phyloP scores from a whole-genome alignment of 2,797 vertebrate genomes.

The Mus caroli region DNA sequence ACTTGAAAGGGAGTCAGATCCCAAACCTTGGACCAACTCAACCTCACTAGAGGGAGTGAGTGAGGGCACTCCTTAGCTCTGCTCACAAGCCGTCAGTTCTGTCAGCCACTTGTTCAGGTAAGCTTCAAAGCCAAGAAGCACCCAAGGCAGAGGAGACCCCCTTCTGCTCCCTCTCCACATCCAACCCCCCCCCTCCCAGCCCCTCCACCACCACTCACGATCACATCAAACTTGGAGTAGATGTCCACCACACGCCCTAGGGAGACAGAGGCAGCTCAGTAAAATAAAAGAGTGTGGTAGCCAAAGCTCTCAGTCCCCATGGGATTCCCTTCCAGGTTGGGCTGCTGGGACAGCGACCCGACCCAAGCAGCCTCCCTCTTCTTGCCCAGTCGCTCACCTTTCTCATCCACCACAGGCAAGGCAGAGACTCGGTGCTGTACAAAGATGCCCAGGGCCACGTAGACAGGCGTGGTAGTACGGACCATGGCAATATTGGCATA shows the following conservation, averaged over 20 bases:
- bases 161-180: not conserved
- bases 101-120: slow-evolving; percentile 45
- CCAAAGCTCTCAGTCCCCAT: not conserved
- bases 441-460: slow-evolving; percentile 97
- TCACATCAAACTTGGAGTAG: slow-evolving; percentile 99
- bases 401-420: slow-evolving; percentile 96
- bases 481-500: slow-evolving; percentile 97
- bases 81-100: not conserved
- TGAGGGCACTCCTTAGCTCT: not conserved
- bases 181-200: slow-evolving; percentile 7
- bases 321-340: slow-evolving; percentile 13
- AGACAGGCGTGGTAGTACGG: slow-evolving; percentile 95
- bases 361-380: not conserved
- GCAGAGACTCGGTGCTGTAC: slow-evolving; percentile 98
- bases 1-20: not conserved
- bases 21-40: slow-evolving; percentile 16
- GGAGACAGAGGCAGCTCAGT: slow-evolving; percentile 76
- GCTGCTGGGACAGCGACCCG: not conserved
- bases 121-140: not conserved
- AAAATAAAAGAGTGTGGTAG: not conserved
- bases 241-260: slow-evolving; percentile 98
- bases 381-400: slow-evolving; percentile 88
- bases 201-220: slow-evolving; percentile 92
- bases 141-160: slow-evolving; percentile 1
- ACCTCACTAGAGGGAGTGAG: not conserved